Conservation (phyloP, 2,797 vertebrate species). For the Pseudochromis fuscus region DNA sequence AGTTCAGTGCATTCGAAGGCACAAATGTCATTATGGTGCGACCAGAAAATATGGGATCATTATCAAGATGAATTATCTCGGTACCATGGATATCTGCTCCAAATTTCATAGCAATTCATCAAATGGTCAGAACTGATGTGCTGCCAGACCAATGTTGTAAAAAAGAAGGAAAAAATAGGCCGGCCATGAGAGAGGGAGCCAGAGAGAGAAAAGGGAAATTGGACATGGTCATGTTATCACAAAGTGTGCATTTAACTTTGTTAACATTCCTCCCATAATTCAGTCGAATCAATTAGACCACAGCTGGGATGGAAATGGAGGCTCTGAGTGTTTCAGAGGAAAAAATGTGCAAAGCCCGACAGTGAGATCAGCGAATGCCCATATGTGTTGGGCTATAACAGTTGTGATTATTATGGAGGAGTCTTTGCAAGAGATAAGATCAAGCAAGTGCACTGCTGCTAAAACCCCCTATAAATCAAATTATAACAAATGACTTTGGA, state of each 20-base stretch:
- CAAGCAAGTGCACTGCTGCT: conserved; percentile 1
- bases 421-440: conserved; percentile 25
- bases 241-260: conserved; percentile 58
- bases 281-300: conserved; percentile 64
- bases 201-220: conserved; percentile 15
- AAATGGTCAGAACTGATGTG: too few species aligned
- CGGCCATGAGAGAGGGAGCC: conserved; percentile 1
- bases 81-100: background rate
- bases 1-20: background rate
- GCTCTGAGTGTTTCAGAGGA: conserved; percentile 27
- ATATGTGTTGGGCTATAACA: conserved; percentile 29
- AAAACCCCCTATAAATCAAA: conserved; percentile 16
- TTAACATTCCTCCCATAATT: conserved; percentile 76
- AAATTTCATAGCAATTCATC: background rate
- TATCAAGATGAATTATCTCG: background rate
- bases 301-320: conserved; percentile 61
- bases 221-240: conserved; percentile 57
- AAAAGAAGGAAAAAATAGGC: background rate
- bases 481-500: conserved; percentile 48
- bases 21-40: background rate
- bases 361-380: conserved; percentile 45
- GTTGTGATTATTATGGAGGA: conserved; percentile 19
- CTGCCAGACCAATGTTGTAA: too few species aligned
- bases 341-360: conserved; percentile 19
- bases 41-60: conserved; percentile 4